Conservation (phyloP, 2,888 invertebrate species). For the Idaea biselata region DNA sequence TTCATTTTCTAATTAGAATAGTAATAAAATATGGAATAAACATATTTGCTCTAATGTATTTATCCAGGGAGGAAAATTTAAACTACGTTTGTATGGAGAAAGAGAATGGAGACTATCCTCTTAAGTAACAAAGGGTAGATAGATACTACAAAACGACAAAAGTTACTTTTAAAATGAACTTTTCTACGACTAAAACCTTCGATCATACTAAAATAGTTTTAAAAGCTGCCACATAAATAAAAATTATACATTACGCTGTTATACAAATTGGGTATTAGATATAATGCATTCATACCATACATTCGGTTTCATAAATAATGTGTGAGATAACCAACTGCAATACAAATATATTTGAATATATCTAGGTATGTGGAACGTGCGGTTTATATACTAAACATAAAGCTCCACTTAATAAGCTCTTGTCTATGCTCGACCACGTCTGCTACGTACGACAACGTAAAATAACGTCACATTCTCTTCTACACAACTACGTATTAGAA, state of each 20-base stretch:
- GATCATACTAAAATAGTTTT: not conserved
- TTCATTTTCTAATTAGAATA: too few species aligned
- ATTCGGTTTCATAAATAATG: not conserved
- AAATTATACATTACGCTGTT: not conserved
- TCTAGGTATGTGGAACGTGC: slow-evolving; percentile 8
- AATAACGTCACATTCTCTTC: slow-evolving; percentile 43
- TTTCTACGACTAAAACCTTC: too few species aligned
- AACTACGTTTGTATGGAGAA: too few species aligned
- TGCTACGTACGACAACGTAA: slow-evolving; percentile 34
- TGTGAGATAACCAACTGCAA: slow-evolving; percentile 13
- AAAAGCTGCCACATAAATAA: not conserved
- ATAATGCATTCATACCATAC: slow-evolving; percentile 5
- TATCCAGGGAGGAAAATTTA: too few species aligned
- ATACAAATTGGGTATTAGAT: slow-evolving; percentile 15
- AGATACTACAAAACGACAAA: too few species aligned
- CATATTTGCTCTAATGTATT: too few species aligned
- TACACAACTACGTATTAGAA: slow-evolving; percentile 9
- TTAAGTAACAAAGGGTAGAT: too few species aligned
- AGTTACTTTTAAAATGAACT: too few species aligned
- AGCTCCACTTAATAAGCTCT: slow-evolving; percentile 53
- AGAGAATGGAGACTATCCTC: too few species aligned
- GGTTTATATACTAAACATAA: slow-evolving; percentile 29
- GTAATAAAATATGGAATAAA: too few species aligned
- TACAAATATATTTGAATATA: slow-evolving; percentile 21
- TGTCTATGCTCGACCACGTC: slow-evolving; percentile 50